Conservation (phyloP, 2,797 vertebrate species). For the Protonibea diacanthus region DNA sequence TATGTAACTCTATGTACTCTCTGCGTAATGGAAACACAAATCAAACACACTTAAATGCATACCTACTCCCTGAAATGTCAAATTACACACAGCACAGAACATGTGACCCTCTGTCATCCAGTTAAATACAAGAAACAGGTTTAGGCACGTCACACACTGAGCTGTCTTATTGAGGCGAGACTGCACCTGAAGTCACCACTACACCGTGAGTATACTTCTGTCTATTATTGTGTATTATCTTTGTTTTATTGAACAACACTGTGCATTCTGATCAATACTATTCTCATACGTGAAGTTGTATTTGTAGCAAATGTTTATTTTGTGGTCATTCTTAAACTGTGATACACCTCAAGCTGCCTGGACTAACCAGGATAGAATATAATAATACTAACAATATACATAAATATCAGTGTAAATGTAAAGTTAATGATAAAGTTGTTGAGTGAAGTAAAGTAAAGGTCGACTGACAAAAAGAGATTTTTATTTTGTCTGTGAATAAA, state of each 20-base stretch:
- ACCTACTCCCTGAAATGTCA: neutral
- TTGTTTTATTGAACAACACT: neutral
- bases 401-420: neutral
- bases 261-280: neutral
- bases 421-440: neutral
- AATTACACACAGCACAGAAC: neutral
- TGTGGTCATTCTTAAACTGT: neutral
- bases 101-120: slow-evolving; percentile 17
- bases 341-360: neutral
- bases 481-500: no score
- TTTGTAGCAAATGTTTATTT: neutral
- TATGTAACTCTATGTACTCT: no score
- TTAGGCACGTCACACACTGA: neutral
- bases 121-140: slow-evolving; percentile 58
- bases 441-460: no score
- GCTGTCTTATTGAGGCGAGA: neutral
- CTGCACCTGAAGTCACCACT: neutral
- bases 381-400: no score
- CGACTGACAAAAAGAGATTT: no score
- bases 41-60: neutral
- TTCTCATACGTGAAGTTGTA: neutral
- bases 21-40: neutral
- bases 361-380: no score
- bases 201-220: slow-evolving; percentile 44
- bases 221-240: neutral